These are phyloP conservation scores for Solenodon paradoxus DNA, from an alignment of 2,113 vertebrate species.

Conservation along the genomic window DNA sequence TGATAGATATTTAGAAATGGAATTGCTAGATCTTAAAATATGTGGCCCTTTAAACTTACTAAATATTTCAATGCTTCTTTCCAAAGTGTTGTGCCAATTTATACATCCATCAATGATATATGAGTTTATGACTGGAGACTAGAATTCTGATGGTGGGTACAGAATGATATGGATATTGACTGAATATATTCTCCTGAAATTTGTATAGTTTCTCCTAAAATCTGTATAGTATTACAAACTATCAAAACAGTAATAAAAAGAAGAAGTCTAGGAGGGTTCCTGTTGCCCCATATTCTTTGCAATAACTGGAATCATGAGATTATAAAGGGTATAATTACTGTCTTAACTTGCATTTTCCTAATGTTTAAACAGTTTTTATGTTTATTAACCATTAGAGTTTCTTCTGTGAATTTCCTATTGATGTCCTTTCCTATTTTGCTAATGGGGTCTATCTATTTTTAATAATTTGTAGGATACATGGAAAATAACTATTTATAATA, in stretches of 20 bases:
- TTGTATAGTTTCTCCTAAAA: too few relatives aligned
- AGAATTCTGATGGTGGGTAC: too few relatives aligned
- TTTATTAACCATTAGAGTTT: background rate
- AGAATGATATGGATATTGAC: too few relatives aligned
- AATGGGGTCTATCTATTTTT: background rate
- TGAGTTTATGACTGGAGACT: too few relatives aligned
- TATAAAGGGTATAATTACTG: background rate
- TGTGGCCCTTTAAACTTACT: background rate
- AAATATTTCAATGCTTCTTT: background rate
- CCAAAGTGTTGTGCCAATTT: background rate
- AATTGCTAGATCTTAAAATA: background rate
- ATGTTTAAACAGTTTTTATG: background rate
- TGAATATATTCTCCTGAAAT: too few relatives aligned
- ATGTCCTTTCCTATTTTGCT: background rate
- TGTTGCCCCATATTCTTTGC: background rate
- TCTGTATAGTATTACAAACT: too few relatives aligned
- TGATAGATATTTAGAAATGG: background rate
- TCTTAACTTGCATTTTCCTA: background rate
- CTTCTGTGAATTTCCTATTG: background rate
- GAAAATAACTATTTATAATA: background rate
- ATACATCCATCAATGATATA: background rate
- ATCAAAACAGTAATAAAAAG: too few relatives aligned
- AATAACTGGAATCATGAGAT: background rate
- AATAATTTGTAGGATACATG: background rate
- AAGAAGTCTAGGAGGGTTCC: too few relatives aligned